phyloP scores from a whole-genome alignment of 2,113 vertebrate species.

The Colossoma macropomum region DNA sequence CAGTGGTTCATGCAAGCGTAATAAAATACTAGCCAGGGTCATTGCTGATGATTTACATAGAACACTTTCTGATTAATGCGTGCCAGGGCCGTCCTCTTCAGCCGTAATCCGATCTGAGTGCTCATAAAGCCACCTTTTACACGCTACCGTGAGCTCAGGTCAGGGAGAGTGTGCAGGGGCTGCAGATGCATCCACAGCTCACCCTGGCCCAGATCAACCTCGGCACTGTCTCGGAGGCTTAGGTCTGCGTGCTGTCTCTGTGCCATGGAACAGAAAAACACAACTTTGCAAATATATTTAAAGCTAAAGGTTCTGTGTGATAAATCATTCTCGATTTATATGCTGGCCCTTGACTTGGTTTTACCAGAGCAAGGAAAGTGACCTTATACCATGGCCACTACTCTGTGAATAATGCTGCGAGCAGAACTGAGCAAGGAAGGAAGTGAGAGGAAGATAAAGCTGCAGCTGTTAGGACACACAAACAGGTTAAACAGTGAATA shows the following conservation, averaged over 20 bases:
- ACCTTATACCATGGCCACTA: not conserved
- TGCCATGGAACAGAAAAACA: constrained; percentile 34
- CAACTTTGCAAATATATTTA: constrained; percentile 20
- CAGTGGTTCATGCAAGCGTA: not conserved
- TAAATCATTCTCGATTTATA: constrained; percentile 6
- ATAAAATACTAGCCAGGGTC: constrained; percentile 7
- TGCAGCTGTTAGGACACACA: not conserved
- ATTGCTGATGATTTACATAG: constrained; percentile 30
- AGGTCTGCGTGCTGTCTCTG: not conserved
- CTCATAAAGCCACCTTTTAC: constrained; percentile 36
- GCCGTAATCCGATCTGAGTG: constrained; percentile 36
- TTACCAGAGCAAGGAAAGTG: not conserved
- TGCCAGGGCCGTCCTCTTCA: not conserved
- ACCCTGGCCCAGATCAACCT: constrained; percentile 15
- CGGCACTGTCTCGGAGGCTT: constrained; percentile 8
- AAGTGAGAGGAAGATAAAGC: not conserved
- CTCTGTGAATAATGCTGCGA: not conserved
- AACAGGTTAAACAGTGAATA: not conserved
- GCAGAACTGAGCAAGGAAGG: not conserved
- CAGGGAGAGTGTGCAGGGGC: constrained; percentile 10
- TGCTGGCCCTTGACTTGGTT: not conserved
- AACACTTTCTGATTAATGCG: constrained; percentile 35
- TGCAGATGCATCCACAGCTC: constrained; percentile 25
- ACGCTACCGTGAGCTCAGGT: constrained; percentile 6
- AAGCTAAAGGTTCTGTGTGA: constrained; percentile 13